Evolutionary conservation across 2,113 vertebrate genomes (phyloP).

Genomic region (Platysteira castanea): DNA sequence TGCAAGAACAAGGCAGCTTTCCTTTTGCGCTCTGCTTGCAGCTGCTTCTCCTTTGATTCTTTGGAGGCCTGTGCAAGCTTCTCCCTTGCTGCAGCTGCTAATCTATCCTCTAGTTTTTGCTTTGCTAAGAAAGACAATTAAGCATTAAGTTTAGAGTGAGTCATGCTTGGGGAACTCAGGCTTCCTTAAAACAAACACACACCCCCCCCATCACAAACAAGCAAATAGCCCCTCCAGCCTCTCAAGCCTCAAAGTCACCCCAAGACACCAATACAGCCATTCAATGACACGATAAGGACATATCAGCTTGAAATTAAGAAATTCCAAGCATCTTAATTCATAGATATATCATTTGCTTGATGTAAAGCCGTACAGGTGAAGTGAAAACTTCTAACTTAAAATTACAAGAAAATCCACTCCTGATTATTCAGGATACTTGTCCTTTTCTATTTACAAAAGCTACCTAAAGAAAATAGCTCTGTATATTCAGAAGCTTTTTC

Average conservation of each 20-base stretch:
- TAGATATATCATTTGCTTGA: background rate
- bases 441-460: background rate
- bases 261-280: background rate
- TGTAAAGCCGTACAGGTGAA: background rate
- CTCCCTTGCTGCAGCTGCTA: constrained; percentile 94
- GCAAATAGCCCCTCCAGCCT: background rate
- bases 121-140: constrained; percentile 78
- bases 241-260: background rate
- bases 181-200: background rate
- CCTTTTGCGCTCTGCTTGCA: constrained; percentile 94
- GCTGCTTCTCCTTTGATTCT: constrained; percentile 97
- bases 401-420: background rate
- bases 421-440: background rate
- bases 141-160: background rate
- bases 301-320: background rate
- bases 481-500: background rate
- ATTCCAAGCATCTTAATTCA: background rate
- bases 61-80: constrained; percentile 98
- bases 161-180: background rate
- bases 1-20: constrained; percentile 95
- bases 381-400: background rate
- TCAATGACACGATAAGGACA: background rate
- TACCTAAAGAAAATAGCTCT: background rate
- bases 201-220: background rate
- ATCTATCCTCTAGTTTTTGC: constrained; percentile 94